Percentiles rank a stretch among this genome's conserved stretches.
phyloP scores from a whole-genome alignment of 2,113 vertebrate genomes.

The Pedionomus torquatus region DNA sequence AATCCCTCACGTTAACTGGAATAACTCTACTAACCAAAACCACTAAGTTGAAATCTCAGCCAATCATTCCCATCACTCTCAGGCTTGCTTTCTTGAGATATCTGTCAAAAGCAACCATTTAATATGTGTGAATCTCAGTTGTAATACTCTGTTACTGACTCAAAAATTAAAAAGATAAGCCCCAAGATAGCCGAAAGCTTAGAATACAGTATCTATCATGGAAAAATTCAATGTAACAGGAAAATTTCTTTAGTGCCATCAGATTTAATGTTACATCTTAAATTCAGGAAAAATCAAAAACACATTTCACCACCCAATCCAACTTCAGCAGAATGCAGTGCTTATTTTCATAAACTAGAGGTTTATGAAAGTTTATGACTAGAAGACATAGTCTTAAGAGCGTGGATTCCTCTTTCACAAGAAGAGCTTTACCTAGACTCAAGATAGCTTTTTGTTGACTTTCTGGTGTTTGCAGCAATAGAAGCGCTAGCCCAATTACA shows the following conservation, averaged over 20 bases:
- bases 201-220: background rate
- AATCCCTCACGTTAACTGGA: background rate
- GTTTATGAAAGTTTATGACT: too few species aligned
- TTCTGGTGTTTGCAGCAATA: constrained; percentile 84
- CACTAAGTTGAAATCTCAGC: background rate
- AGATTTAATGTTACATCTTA: background rate
- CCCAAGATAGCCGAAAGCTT: background rate
- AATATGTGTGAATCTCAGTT: background rate
- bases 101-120: background rate
- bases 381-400: background rate
- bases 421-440: constrained; percentile 82
- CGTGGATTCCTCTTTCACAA: background rate
- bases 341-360: background rate
- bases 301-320: background rate
- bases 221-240: background rate
- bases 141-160: background rate
- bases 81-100: background rate
- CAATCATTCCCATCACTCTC: background rate
- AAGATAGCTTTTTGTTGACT: constrained; percentile 87
- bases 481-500: constrained; percentile 82
- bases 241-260: background rate
- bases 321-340: background rate
- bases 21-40: background rate
- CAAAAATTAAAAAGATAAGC: background rate
- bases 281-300: background rate